A percentile compares a stretch with the other conserved stretches of the same genome.
These are phyloP conservation scores for Microlaimidae sp. DNA, from an alignment of 2,888 invertebrate species.

Conservation along the genomic window DNA sequence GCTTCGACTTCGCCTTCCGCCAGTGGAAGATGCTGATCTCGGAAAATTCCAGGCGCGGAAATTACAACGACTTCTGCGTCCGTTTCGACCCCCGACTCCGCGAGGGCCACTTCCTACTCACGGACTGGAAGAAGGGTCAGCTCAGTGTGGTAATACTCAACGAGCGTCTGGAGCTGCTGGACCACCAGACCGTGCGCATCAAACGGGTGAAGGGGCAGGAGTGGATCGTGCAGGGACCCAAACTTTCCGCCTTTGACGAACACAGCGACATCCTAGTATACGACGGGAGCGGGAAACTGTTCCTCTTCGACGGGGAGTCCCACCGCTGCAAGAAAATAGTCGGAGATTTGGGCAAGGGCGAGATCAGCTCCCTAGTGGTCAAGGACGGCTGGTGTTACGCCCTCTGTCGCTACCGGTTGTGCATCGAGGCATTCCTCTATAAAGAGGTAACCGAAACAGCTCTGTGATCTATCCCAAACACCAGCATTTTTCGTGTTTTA, in stretches of 20 bases:
- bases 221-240: conserved; percentile 23
- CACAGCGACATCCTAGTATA: conserved; percentile 20
- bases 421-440: conserved; percentile 20
- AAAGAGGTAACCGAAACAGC: conserved; percentile 11
- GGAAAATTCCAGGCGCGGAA: conserved; percentile 12
- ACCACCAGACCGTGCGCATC: conserved; percentile 18
- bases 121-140: conserved; percentile 19
- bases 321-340: conserved; percentile 21
- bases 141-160: conserved; percentile 18
- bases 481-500: too few species aligned
- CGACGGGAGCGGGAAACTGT: conserved; percentile 21
- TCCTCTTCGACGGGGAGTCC: conserved; percentile 20
- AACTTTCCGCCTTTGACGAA: conserved; percentile 17
- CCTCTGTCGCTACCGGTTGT: conserved; percentile 19
- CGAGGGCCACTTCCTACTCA: conserved; percentile 18
- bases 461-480: background rate
- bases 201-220: conserved; percentile 20
- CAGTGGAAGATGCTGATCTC: conserved; percentile 5
- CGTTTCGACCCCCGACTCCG: conserved; percentile 1
- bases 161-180: conserved; percentile 16
- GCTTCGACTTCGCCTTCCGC: conserved; percentile 17
- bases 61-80: conserved; percentile 16
- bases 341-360: conserved; percentile 20
- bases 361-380: conserved; percentile 17
- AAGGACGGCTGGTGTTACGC: conserved; percentile 21